Conservation (phyloP, 1,140 invertebrate species). For the Heliconius eleuchia region DNA sequence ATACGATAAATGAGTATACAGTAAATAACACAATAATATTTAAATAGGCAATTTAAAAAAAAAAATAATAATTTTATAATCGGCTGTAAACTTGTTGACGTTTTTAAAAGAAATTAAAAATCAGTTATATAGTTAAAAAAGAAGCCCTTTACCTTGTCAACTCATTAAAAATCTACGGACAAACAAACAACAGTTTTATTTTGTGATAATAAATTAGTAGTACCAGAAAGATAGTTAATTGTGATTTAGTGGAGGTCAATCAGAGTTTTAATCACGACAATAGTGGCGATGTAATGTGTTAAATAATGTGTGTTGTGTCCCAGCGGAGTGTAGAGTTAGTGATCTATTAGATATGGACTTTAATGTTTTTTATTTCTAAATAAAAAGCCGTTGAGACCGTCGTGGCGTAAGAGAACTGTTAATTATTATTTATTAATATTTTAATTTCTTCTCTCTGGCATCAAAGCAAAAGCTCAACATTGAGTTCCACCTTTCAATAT, state of each 20-base stretch:
- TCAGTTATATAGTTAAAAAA: neutral
- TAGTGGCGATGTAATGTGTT: constrained; percentile 69
- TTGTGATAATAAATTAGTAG: constrained; percentile 57
- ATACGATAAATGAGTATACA: too few species aligned
- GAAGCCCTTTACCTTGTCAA: neutral
- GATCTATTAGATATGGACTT: neutral
- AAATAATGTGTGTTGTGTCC: constrained; percentile 56
- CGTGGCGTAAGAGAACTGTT: too few species aligned
- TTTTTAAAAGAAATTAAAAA: too few species aligned
- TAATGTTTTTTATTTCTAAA: neutral
- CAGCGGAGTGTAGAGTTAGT: neutral
- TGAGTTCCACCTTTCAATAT: too few species aligned
- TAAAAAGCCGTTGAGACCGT: too few species aligned
- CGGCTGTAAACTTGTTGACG: too few species aligned
- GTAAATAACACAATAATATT: too few species aligned
- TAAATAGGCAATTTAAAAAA: neutral
- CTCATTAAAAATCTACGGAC: constrained; percentile 11
- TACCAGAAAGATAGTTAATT: constrained; percentile 67
- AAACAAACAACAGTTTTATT: constrained; percentile 28
- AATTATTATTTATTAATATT: too few species aligned
- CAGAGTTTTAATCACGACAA: constrained; percentile 79
- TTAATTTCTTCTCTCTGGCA: too few species aligned
- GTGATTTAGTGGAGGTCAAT: constrained; percentile 78
- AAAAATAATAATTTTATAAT: too few species aligned
- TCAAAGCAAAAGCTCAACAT: too few species aligned